Evolutionary conservation across 2,113 vertebrate genomes (phyloP).

Genomic region (Pseudorasbora parva): DNA sequence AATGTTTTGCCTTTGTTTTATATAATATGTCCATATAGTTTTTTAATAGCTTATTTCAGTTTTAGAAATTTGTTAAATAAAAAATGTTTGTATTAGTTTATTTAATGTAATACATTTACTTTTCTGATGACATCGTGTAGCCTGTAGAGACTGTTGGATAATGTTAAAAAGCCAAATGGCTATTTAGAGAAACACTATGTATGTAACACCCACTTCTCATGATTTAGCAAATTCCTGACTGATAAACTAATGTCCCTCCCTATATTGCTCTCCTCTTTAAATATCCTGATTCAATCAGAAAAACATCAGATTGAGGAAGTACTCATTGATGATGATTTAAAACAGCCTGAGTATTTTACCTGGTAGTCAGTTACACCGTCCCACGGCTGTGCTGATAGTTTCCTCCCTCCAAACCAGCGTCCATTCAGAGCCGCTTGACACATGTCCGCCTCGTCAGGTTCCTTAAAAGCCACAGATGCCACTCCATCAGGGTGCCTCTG

Average conservation of each 20-base stretch:
- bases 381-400: conserved; percentile 87
- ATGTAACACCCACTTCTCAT: background rate
- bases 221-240: background rate
- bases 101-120: background rate
- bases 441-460: conserved; percentile 84
- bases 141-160: background rate
- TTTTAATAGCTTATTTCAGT: too few relatives aligned
- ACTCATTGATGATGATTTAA: background rate
- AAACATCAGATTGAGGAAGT: background rate
- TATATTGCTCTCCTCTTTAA: background rate
- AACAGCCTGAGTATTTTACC: conserved; percentile 68
- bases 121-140: background rate
- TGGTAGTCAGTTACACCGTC: conserved; percentile 94
- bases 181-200: background rate
- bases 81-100: background rate
- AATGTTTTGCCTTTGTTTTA: background rate
- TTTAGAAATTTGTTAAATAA: background rate
- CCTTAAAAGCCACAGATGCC: conserved; percentile 92
- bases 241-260: background rate
- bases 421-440: conserved; percentile 86
- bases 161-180: background rate
- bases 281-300: background rate
- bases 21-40: too few relatives aligned
- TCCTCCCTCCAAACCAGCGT: conserved; percentile 94
- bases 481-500: conserved; percentile 95